phyloP scores from a whole-genome alignment of 2,888 invertebrate genomes.

The Lasiommata megera region DNA sequence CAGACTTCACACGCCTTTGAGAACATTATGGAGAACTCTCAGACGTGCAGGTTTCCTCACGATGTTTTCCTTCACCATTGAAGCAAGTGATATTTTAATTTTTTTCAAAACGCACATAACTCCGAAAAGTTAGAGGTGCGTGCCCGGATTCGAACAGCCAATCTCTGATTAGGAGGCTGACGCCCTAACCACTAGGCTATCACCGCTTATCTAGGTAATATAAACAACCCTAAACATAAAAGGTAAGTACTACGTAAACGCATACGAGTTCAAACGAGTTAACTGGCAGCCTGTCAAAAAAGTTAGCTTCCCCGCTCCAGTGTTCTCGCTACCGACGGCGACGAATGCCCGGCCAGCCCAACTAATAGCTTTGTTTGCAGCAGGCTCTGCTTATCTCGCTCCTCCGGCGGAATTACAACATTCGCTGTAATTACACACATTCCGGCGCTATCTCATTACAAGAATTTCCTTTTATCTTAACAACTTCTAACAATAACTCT shows the following conservation, averaged over 20 bases:
- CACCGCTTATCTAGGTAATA: too few species aligned
- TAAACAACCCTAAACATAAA: too few species aligned
- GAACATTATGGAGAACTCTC: too few species aligned
- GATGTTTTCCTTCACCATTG: too few species aligned
- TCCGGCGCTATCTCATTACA: neutral
- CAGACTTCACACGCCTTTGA: too few species aligned
- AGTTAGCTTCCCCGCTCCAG: neutral
- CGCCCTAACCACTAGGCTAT: too few species aligned
- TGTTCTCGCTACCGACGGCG: conserved; percentile 22
- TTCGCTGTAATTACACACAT: neutral
- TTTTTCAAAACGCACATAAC: too few species aligned
- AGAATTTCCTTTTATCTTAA: neutral
- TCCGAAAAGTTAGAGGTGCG: too few species aligned
- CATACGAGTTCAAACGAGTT: neutral
- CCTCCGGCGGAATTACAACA: neutral
- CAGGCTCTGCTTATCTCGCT: conserved; percentile 14
- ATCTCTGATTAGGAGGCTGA: too few species aligned
- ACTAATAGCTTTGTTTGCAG: conserved; percentile 23
- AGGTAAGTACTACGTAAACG: neutral
- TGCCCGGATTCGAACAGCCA: too few species aligned
- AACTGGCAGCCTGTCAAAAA: neutral
- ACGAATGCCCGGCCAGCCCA: conserved; percentile 14
- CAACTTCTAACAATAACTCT: neutral
- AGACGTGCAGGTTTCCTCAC: too few species aligned
- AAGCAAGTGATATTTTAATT: too few species aligned